Conservation (phyloP, 2,797 vertebrate genomes). For the Lutjanus campechanus region DNA sequence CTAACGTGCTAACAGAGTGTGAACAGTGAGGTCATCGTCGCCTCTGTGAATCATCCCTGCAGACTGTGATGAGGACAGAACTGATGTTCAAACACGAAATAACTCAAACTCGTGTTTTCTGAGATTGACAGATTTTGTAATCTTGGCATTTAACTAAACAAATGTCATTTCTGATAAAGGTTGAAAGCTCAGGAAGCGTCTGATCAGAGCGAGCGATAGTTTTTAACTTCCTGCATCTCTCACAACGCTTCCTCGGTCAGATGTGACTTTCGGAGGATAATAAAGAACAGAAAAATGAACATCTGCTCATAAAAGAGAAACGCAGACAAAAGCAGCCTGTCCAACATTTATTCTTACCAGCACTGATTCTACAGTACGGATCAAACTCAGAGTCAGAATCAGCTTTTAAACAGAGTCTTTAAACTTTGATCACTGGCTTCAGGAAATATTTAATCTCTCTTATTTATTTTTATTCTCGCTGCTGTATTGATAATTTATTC, state of each 20-base stretch:
- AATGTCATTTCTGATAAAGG: constrained; percentile 9
- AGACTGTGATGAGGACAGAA: background rate
- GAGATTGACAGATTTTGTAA: background rate
- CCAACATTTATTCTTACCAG: constrained; percentile 2
- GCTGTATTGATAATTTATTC: background rate
- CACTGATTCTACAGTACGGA: background rate
- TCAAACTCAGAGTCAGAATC: constrained; percentile 1
- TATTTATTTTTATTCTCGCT: background rate
- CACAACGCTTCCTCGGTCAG: background rate
- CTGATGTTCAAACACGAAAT: background rate
- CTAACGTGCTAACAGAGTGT: background rate
- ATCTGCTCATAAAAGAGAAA: constrained; percentile 5
- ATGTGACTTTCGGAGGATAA: background rate
- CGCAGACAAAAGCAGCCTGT: background rate
- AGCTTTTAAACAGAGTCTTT: background rate
- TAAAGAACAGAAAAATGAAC: background rate
- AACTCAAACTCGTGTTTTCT: background rate
- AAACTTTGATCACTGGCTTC: background rate
- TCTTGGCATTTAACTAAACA: constrained; percentile 21
- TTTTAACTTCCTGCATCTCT: background rate
- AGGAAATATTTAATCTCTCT: background rate
- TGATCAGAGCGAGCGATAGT: background rate
- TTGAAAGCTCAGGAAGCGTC: background rate
- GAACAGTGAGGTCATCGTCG: background rate
- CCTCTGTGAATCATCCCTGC: background rate